A percentile compares a stretch with the other conserved stretches of the same genome.
These are phyloP conservation scores for Calameuta pallipes DNA, from an alignment of 2,888 invertebrate species.

Conservation along the genomic window DNA sequence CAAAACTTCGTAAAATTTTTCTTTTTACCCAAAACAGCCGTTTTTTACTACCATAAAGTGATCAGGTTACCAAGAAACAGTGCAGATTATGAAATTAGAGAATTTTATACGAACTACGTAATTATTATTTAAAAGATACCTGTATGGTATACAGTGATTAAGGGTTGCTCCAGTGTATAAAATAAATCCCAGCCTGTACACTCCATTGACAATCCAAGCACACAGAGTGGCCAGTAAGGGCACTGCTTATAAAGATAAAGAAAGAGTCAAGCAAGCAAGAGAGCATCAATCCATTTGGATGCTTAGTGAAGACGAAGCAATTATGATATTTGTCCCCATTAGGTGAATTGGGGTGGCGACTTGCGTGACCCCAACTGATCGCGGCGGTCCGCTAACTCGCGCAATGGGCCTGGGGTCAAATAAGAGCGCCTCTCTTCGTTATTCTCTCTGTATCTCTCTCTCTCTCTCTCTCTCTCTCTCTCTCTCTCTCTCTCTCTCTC, in stretches of 20 bases:
- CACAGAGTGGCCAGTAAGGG: not conserved
- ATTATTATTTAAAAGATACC: too few species aligned
- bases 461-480: conserved; percentile 37
- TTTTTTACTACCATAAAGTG: not conserved
- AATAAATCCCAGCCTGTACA: not conserved
- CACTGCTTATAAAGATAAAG: not conserved
- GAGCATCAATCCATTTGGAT: conserved; percentile 60
- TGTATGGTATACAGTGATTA: too few species aligned
- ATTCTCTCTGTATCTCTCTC: conserved; percentile 20
- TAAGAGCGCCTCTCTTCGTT: conserved; percentile 48
- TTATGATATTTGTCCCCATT: conserved; percentile 66
- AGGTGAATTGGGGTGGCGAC: conserved; percentile 65
- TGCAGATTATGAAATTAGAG: too few species aligned
- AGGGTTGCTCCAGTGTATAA: too few species aligned
- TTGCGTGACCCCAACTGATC: conserved; percentile 63
- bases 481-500: conserved; percentile 33
- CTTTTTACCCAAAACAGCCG: too few species aligned
- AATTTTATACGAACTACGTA: too few species aligned
- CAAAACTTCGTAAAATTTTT: not conserved
- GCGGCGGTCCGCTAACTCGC: conserved; percentile 58
- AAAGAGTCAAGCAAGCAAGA: conserved; percentile 23
- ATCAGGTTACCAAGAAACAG: too few species aligned
- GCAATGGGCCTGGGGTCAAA: conserved; percentile 62
- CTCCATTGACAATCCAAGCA: not conserved
- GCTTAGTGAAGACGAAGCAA: conserved; percentile 57